Base-by-base conservation (phyloP, 2,113 vertebrate species). In the Pelmatolapia mariae region DNA sequence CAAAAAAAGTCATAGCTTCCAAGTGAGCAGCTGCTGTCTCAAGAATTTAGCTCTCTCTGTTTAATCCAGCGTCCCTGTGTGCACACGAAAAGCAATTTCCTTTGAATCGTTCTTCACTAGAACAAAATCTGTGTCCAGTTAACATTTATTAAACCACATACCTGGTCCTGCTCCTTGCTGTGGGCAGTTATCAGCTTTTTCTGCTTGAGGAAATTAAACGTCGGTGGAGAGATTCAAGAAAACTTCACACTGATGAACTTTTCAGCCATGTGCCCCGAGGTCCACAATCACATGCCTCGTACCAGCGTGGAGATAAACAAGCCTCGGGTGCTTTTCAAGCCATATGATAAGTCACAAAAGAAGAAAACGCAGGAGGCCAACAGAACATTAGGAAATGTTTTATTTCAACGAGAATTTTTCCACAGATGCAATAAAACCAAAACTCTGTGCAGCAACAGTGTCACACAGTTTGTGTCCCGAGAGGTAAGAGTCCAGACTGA, bases 371-470 rank as follows among this genome's bases (percentile, higher is more conserved):
- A 89, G 54, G 57, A 93, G 13, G 38, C 59, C n/a, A n/a, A 71
- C 76, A 85, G 5, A 84, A 83, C 61, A 87, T 86, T 78, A 61
- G 76, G 85, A 93, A 93, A 87, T 63, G 6, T 86, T 95, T 93
- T 87, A 93, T 93, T 95, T 93, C 83, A 90, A 91, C 29, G 40
- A 26, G 10, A 50, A 83, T 15, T 38, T 86, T 13, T n/a, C 26
- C 57, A 53, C 3, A 1, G 26, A 33, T 52, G 73, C 45, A 33
- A 78, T 19, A 78, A 78, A 78, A 78, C 43, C 73, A 78, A 78
- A 78, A 13, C 26, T 12, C 26, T 52, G 73, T n/a, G 26, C 18
- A n/a, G 45, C 73, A 31, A 31, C 73, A n/a, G 7, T n/a, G 26
- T 78, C 45, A 31, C 24, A 31, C 26, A 52, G 26, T 50, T 78